Evolutionary conservation across 2,888 invertebrate genomes (phyloP).

Genomic region (Liopterus haemorrhoidalis): DNA sequence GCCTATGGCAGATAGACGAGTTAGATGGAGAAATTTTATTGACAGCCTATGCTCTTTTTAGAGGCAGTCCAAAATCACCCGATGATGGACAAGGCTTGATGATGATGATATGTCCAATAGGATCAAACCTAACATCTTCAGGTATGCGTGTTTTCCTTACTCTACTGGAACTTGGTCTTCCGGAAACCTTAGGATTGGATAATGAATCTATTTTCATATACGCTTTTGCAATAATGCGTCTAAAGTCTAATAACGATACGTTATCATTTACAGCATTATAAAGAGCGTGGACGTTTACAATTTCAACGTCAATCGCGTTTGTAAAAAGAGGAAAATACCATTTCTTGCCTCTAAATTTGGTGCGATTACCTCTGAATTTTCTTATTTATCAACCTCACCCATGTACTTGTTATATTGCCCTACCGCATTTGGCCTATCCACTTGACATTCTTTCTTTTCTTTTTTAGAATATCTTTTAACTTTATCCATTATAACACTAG

Average conservation of each 20-base stretch:
- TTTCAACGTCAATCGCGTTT: background rate
- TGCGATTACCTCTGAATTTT: slow-evolving; percentile 14
- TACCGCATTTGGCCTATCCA: slow-evolving; percentile 5
- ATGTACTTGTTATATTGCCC: slow-evolving; percentile 16
- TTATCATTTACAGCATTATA: slow-evolving; percentile 3
- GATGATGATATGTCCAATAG: no score
- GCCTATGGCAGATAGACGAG: no score
- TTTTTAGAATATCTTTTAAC: slow-evolving; percentile 10
- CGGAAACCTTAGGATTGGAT: slow-evolving; percentile 10
- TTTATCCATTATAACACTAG: no score
- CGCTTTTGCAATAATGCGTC: slow-evolving; percentile 10
- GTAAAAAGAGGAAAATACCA: slow-evolving; percentile 9
- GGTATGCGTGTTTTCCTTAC: slow-evolving; percentile 4
- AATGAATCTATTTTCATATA: slow-evolving; percentile 10
- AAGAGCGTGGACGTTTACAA: slow-evolving; percentile 12
- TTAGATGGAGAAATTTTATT: no score
- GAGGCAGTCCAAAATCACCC: no score
- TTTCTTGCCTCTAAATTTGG: slow-evolving; percentile 15
- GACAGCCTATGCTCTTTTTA: no score
- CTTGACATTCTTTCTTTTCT: slow-evolving; percentile 11
- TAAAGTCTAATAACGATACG: slow-evolving; percentile 14
- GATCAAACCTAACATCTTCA: slow-evolving; percentile 8
- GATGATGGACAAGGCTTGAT: no score
- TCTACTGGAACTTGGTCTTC: slow-evolving; percentile 4
- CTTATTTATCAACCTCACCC: slow-evolving; percentile 13